Evolutionary conservation across 1,140 invertebrate genomes (phyloP).

Genomic region (Atta colombica): DNA sequence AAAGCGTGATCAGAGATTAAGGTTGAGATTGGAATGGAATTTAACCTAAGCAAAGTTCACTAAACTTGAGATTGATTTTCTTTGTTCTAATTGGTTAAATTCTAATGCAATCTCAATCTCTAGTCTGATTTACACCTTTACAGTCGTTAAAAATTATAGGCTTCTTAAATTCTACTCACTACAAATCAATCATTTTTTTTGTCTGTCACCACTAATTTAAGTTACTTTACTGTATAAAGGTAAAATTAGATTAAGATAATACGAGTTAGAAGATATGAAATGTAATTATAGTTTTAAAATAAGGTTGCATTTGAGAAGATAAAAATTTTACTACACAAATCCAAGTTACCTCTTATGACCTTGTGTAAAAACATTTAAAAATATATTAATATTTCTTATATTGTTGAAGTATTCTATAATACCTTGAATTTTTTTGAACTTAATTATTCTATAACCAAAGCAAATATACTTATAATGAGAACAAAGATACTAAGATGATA

Average conservation of each 20-base stretch:
- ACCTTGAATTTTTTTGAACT: neutral
- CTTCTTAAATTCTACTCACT: neutral
- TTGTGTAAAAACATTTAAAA: neutral
- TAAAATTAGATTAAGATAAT: neutral
- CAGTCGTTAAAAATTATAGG: no score
- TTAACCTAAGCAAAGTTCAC: no score
- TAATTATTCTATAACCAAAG: neutral
- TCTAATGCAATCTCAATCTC: no score
- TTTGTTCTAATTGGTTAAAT: no score
- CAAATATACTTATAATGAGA: no score
- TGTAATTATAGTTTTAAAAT: neutral
- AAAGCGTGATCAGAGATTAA: no score
- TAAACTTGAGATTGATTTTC: no score
- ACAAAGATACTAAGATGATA: neutral
- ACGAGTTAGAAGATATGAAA: neutral
- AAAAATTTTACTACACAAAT: neutral
- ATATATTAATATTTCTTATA: slow-evolving; percentile 20
- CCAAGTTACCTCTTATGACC: neutral
- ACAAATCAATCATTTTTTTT: neutral
- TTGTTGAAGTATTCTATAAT: neutral
- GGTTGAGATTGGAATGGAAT: no score
- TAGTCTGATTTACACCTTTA: no score
- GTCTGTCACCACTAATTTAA: neutral
- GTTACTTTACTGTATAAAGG: neutral
- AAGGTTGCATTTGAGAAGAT: neutral